A percentile compares a stretch with the other conserved stretches of the same genome.
phyloP scores from a whole-genome alignment of 2,797 vertebrate species.

The Sparidentex hasta region DNA sequence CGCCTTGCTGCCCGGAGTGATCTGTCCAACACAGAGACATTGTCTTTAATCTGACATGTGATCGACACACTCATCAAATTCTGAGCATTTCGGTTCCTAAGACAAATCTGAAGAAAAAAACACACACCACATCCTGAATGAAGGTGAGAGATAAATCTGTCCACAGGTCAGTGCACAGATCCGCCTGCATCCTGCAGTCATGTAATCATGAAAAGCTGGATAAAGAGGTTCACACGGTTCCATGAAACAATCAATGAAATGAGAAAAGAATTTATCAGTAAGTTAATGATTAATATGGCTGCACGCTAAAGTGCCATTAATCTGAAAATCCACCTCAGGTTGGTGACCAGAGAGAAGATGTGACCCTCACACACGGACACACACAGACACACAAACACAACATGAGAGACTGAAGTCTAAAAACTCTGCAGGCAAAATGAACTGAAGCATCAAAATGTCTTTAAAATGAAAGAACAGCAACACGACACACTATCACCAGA shows the following conservation, averaged over 20 bases:
- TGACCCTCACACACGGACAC: not conserved
- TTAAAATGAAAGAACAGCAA: too few relatives aligned
- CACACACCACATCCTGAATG: not conserved
- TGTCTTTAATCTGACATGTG: not conserved
- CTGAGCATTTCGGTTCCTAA: not conserved
- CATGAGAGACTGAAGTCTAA: too few relatives aligned
- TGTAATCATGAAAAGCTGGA: conserved; percentile 1
- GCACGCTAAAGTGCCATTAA: conserved; percentile 23
- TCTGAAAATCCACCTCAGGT: conserved; percentile 44
- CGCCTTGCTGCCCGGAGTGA: conserved; percentile 96
- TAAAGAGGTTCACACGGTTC: conserved; percentile 13
- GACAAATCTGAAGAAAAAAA: not conserved
- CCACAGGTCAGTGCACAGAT: conserved; percentile 42
- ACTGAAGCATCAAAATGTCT: too few relatives aligned
- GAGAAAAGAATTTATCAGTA: conserved; percentile 45
- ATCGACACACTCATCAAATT: not conserved
- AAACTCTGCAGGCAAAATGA: too few relatives aligned
- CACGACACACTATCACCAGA: too few relatives aligned
- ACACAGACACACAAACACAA: not conserved
- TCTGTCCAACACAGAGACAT: conserved; percentile 81
- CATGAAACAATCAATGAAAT: conserved; percentile 65
- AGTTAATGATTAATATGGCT: not conserved
- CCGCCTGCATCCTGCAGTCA: conserved; percentile 7
- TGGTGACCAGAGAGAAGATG: too few relatives aligned
- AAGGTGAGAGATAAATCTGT: not conserved